Evolutionary conservation across 2,888 invertebrate genomes (phyloP).

Genomic region (Drosophila affinis): DNA sequence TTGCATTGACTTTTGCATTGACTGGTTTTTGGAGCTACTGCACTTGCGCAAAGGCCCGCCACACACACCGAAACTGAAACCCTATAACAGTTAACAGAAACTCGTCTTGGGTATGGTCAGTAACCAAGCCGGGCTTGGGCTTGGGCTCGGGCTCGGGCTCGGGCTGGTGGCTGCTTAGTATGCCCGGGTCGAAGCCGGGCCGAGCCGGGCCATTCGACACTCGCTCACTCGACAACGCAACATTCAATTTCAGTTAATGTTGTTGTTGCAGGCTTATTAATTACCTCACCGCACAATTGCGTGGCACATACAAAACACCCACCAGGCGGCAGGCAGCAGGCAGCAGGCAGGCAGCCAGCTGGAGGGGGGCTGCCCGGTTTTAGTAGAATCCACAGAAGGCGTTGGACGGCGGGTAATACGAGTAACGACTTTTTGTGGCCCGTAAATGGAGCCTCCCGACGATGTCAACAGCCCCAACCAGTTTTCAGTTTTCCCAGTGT

Average conservation of each 20-base stretch:
- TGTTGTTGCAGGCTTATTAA: constrained; percentile 68
- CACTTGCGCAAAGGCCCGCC: constrained; percentile 55
- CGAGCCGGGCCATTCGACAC: constrained; percentile 32
- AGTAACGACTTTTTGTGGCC: constrained; percentile 48
- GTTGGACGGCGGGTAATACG: constrained; percentile 61
- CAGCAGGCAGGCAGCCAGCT: neutral
- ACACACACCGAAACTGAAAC: constrained; percentile 48
- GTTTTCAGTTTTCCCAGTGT: constrained; percentile 20
- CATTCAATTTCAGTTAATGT: constrained; percentile 66
- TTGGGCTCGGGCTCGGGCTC: constrained; percentile 6
- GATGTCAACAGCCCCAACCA: constrained; percentile 64
- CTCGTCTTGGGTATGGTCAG: constrained; percentile 75
- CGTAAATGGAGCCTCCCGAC: constrained; percentile 73
- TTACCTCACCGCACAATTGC: constrained; percentile 76
- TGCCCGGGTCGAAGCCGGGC: constrained; percentile 54
- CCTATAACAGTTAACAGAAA: constrained; percentile 56
- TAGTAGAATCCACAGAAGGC: constrained; percentile 74
- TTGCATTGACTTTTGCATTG: constrained; percentile 26
- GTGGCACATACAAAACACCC: constrained; percentile 68
- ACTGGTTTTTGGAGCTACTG: constrained; percentile 20
- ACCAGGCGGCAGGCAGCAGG: constrained; percentile 15
- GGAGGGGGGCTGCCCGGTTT: constrained; percentile 26
- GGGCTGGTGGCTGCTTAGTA: constrained; percentile 58
- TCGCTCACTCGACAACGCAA: constrained; percentile 34
- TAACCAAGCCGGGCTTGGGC: constrained; percentile 44